A percentile compares a stretch with the other conserved stretches of the same genome.
Evolutionary conservation across 2,797 vertebrate species (phyloP).

Genomic region (Urophycis tenuis): DNA sequence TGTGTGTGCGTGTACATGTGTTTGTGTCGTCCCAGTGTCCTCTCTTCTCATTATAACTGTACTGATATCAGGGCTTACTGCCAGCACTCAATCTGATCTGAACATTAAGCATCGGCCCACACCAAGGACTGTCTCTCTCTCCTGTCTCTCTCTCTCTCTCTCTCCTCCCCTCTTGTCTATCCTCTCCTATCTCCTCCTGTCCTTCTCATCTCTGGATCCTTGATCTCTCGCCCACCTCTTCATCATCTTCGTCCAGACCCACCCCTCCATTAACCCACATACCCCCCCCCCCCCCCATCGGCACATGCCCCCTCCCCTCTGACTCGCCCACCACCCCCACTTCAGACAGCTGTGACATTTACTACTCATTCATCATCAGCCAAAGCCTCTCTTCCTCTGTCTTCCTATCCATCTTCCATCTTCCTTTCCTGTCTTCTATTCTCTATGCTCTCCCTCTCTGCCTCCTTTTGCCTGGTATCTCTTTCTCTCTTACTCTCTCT

Average conservation of each 20-base stretch:
- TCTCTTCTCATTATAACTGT: no score
- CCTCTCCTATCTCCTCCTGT: background rate
- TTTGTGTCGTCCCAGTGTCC: no score
- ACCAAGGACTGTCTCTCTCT: background rate
- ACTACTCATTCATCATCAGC: conserved; percentile 27
- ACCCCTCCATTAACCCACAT: no score
- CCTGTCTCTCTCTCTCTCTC: background rate
- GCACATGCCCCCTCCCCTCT: background rate
- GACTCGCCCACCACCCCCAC: background rate
- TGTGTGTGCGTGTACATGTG: background rate
- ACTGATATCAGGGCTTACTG: no score
- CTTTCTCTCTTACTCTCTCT: background rate
- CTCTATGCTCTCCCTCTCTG: background rate
- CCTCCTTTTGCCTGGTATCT: background rate
- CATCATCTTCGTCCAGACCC: no score
- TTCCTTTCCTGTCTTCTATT: background rate
- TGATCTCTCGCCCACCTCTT: background rate
- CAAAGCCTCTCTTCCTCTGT: background rate
- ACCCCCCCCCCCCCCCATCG: no score
- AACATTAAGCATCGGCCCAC: no score
- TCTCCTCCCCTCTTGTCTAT: background rate
- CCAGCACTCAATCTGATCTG: no score
- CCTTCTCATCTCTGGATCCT: conserved; percentile 6
- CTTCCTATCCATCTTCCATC: background rate
- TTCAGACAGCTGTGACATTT: conserved; percentile 32